Evolutionary conservation across 2,888 invertebrate species (phyloP), one percentile per base, ranked within the genome.

Genomic region (Halictus quadricinctus): DNA sequence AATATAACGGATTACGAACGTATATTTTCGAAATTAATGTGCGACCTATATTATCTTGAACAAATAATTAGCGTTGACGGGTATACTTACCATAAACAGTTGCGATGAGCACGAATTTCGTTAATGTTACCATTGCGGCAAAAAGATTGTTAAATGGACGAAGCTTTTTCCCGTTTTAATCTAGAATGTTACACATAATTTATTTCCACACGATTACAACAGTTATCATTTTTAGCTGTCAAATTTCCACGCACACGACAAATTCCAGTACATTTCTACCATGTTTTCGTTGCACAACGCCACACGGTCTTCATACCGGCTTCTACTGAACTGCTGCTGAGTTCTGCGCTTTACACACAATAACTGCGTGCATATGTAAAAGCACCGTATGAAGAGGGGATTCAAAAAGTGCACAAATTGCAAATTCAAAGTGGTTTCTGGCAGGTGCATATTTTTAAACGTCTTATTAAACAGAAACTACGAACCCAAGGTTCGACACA

Each of bases 111-210:
- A 90, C 83, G 41, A 94, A 82, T 90, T 91, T 93, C 81, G 88
- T 85, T 72, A 93, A 80, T 76, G 92, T 93, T 92, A 93, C 93
- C 94, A 94, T 94, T 87, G 77, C 83, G 80, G 72, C 78, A 74
- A 54, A 60, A 7, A 70, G 76, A n/a, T 36, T 48, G 70, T 84
- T 66, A 64, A 69, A 18, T 41, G 29, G 60, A 50, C 58, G 60
- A 79, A 77, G 72, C 69, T 72, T 80, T n/a, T 78, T 75, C 79
- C 73, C 41, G 85, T 80, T 85, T 79, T 77, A 79, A 85, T 77
- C 84, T 75, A 80, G 66, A 79, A 81, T 81, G 78, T 83, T 79
- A 80, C 48, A 41, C 72, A 46, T 43, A 60, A 77, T 85, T 89
- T 85, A 88, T 78, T 91, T 85, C 85, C 83, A 77, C 89, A 90